Conservation (phyloP, 2,888 invertebrate genomes). For the Neoascia interrupta region DNA sequence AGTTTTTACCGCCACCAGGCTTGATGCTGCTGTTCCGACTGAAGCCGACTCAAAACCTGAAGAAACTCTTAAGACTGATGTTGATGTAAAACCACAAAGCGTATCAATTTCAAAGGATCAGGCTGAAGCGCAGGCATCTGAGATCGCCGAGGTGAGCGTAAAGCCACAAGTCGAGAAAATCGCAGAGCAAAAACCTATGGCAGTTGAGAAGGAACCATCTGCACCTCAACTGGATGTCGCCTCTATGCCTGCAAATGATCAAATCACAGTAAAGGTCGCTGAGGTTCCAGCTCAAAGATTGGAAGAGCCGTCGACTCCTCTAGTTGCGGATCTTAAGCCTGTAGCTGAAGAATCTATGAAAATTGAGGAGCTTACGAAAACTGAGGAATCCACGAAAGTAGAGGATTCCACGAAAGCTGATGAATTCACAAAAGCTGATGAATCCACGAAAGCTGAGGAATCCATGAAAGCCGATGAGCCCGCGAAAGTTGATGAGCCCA, state of each 20-base stretch:
- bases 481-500: not conserved
- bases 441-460: constrained; percentile 5
- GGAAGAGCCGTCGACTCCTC: constrained; percentile 29
- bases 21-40: constrained; percentile 43
- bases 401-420: constrained; percentile 5
- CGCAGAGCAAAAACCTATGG: not conserved
- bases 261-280: constrained; percentile 35
- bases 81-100: constrained; percentile 33
- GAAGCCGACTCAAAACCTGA: constrained; percentile 24
- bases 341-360: constrained; percentile 3
- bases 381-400: no score
- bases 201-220: constrained; percentile 18
- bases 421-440: not conserved
- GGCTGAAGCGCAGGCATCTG: constrained; percentile 73
- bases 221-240: constrained; percentile 16
- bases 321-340: not conserved
- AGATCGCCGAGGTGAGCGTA: constrained; percentile 71
- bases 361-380: no score
- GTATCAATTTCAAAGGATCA: constrained; percentile 1
- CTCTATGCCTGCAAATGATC: constrained; percentile 21
- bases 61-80: constrained; percentile 62
- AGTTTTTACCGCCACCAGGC: constrained; percentile 71
- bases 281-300: constrained; percentile 53
- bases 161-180: constrained; percentile 55
- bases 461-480: no score